phyloP scores from a whole-genome alignment of 2,797 vertebrate species.

The Synaphobranchus kaupii region DNA sequence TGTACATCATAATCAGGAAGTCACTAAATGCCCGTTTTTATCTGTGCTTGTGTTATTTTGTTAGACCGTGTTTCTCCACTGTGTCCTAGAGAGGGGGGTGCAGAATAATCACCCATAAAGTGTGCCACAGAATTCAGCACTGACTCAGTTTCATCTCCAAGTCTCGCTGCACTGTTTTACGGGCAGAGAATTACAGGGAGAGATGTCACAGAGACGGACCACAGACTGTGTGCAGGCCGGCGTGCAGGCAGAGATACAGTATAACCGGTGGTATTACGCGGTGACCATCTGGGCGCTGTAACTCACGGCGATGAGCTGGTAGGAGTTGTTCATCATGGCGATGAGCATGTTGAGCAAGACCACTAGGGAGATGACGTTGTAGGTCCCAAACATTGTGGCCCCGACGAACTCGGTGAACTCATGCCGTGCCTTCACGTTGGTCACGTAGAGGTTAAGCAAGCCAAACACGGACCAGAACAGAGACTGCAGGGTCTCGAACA shows the following conservation, averaged over 20 bases:
- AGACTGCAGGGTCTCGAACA: constrained; percentile 95
- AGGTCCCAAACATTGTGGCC: constrained; percentile 95
- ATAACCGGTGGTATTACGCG: neutral
- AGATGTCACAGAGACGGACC: neutral
- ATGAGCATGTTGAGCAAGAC: constrained; percentile 97
- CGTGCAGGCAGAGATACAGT: neutral
- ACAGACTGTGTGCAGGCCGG: neutral
- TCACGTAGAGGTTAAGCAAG: constrained; percentile 91
- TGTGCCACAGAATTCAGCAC: neutral
- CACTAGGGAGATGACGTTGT: constrained; percentile 94
- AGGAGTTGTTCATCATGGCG: constrained; percentile 99
- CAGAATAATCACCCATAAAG: constrained; percentile 1
- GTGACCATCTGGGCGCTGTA: neutral
- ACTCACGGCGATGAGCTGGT: constrained; percentile 66
- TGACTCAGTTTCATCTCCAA: constrained; percentile 3
- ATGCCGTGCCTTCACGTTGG: constrained; percentile 91
- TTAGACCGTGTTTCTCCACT: neutral
- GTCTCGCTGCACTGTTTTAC: neutral
- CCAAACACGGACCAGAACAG: constrained; percentile 97
- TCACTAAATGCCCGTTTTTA: neutral
- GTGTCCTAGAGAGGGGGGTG: neutral
- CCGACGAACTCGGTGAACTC: constrained; percentile 96
- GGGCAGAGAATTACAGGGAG: neutral
- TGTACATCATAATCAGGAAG: neutral
- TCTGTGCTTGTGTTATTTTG: neutral